Base-by-base conservation (phyloP, 2,113 vertebrate genomes). In the Penelope pileata region DNA sequence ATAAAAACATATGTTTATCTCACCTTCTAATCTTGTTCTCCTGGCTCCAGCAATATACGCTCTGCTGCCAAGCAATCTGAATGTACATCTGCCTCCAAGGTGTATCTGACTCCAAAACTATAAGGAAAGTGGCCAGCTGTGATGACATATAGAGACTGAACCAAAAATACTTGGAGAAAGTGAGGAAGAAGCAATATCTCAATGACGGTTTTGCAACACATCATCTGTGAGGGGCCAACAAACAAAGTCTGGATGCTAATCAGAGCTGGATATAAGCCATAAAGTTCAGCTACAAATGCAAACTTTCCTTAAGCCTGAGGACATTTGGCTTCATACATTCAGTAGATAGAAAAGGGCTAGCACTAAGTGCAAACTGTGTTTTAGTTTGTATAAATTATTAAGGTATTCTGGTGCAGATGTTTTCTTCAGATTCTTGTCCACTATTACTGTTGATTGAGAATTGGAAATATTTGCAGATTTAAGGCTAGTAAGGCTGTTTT, bases 51-150 rank as follows among this genome's bases (percentile, higher is more conserved):
- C 54, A 83, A 63, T 74, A 60, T 64, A 81, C 10, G 29, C 75
- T 95, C 85, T 74, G 40, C 87, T 96, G 91, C 91, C 91, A 96
- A 94, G 82, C 59, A 93, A 91, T 96, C 88, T 95, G 94, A 96
- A 74, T 9, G 8, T 86, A 86, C 82, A 88, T 95, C 95, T 96
- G 93, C 93, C 93, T 94, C 75, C 54, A 91, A 96, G 94, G 93
- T 93, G 59, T 83, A 94, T 91, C 56, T 86, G 82, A 56, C 87
- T 95, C 76, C 58, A 91, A 77, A 94, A 80, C 42, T 54, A 14
- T 29, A 94, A 64, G 4, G 47, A 80, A 94, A 86, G 43, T 77
- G 72, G 67, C 93, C 94, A 94, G 94, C 90, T 96, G 91, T 93
- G 94, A 86, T 91, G 93, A 80, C 75, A 95, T 88, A 77, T 29